Evolutionary conservation across 2,797 vertebrate species (phyloP).

Genomic region (Natrix natrix): DNA sequence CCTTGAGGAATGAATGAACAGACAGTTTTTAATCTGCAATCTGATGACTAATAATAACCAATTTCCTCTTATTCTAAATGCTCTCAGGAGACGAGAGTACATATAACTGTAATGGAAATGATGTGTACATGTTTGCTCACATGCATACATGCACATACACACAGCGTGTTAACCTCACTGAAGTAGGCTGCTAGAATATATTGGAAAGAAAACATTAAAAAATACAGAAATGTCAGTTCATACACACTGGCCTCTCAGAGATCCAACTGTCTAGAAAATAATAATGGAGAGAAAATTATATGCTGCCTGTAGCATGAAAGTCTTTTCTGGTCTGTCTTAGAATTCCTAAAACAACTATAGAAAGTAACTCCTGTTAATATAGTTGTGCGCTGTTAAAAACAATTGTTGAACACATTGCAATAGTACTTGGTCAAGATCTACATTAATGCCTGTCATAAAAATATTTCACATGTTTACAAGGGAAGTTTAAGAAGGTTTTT

Average conservation of each 20-base stretch:
- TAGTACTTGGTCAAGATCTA: conserved; percentile 43
- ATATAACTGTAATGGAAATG: neutral
- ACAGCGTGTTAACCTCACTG: neutral
- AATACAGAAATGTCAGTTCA: conserved; percentile 5
- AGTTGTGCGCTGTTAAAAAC: conserved; percentile 53
- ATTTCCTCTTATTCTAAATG: conserved; percentile 12
- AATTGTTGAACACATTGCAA: conserved; percentile 45
- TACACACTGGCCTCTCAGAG: conserved; percentile 24
- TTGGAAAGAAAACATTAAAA: conserved; percentile 10
- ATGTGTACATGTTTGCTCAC: neutral
- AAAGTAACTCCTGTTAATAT: conserved; percentile 52
- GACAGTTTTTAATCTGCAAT: conserved; percentile 4
- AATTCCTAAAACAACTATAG: conserved; percentile 55
- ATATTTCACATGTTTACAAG: conserved; percentile 40
- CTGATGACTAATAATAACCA: neutral
- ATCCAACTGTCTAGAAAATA: conserved; percentile 43
- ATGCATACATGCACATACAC: neutral
- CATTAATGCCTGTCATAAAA: conserved; percentile 38
- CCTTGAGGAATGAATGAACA: conserved; percentile 10
- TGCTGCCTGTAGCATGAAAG: neutral
- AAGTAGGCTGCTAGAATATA: neutral
- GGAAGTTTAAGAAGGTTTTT: conserved; percentile 30
- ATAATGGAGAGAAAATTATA: conserved; percentile 44
- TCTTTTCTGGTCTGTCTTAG: conserved; percentile 35
- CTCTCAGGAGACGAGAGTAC: rapidly evolving